Percentiles rank a stretch among this genome's conserved stretches.
Evolutionary conservation across 2,113 vertebrate genomes (phyloP).

Genomic region (Dasyprocta punctata): DNA sequence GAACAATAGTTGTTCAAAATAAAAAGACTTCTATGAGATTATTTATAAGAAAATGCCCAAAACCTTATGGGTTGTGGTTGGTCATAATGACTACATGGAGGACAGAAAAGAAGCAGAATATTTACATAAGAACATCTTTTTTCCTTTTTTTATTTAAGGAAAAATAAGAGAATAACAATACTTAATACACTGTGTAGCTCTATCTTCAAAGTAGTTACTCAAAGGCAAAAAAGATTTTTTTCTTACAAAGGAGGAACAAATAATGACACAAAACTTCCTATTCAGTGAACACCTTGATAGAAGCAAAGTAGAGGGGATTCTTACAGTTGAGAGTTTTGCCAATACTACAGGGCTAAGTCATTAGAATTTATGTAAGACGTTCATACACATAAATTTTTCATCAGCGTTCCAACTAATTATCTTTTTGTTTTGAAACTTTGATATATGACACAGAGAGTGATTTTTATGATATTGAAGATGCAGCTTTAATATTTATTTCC

Average conservation of each 20-base stretch:
- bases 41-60: not conserved
- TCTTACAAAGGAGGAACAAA: not conserved
- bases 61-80: not conserved
- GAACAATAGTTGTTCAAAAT: not conserved
- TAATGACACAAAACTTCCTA: not conserved
- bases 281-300: not conserved
- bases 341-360: not conserved
- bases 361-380: not conserved
- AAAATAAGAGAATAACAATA: not conserved
- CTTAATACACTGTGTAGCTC: not conserved
- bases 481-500: conserved; percentile 40
- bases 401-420: not conserved
- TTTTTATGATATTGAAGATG: not conserved
- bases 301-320: not conserved
- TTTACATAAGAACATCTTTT: not conserved
- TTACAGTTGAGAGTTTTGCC: not conserved
- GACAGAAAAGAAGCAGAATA: not conserved
- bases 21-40: not conserved
- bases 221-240: not conserved
- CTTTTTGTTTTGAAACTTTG: conserved; percentile 12
- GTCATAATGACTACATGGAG: not conserved
- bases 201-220: not conserved
- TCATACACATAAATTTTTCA: not conserved
- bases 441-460: not conserved
- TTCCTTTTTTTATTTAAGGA: not conserved